Percentiles rank a stretch among this genome's conserved stretches.
These are phyloP conservation scores for Rhizomys pruinosus DNA, from an alignment of 2,113 vertebrate species.

Conservation along the genomic window DNA sequence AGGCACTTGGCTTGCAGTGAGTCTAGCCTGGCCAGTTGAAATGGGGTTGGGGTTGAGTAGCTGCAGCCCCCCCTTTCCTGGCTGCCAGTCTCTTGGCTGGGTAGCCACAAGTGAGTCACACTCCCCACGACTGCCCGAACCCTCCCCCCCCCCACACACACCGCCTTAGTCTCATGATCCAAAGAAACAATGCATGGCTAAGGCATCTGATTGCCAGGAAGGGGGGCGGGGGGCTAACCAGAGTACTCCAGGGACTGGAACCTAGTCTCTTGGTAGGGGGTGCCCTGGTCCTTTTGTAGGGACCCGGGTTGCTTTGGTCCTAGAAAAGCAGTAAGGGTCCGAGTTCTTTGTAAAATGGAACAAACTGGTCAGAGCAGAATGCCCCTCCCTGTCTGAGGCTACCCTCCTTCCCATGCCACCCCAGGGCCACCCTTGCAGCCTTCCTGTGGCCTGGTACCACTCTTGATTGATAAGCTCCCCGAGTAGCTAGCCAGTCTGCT, in stretches of 20 bases:
- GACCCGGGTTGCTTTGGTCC: background rate
- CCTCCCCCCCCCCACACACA: slow-evolving; percentile 4
- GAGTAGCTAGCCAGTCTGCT: background rate
- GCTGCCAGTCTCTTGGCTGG: slow-evolving; percentile 38
- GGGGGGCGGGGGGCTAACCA: background rate
- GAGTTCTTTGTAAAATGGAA: background rate
- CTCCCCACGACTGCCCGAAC: background rate
- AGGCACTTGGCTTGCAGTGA: background rate
- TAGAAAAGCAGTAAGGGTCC: background rate
- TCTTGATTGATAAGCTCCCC: background rate
- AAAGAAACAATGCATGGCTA: background rate
- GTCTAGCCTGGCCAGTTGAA: background rate
- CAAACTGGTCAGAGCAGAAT: accelerated
- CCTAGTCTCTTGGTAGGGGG: background rate
- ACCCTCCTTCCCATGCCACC: background rate
- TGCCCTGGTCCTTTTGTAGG: background rate
- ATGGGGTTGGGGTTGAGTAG: background rate
- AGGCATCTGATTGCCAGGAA: background rate
- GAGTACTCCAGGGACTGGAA: background rate
- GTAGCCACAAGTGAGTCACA: slow-evolving; percentile 62
- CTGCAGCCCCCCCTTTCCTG: background rate
- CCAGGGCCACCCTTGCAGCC: background rate
- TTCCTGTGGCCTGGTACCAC: background rate
- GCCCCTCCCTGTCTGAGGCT: background rate
- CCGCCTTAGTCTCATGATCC: background rate